Conservation (phyloP, 2,113 vertebrate genomes). For the Chamaetylas fuelleborni region DNA sequence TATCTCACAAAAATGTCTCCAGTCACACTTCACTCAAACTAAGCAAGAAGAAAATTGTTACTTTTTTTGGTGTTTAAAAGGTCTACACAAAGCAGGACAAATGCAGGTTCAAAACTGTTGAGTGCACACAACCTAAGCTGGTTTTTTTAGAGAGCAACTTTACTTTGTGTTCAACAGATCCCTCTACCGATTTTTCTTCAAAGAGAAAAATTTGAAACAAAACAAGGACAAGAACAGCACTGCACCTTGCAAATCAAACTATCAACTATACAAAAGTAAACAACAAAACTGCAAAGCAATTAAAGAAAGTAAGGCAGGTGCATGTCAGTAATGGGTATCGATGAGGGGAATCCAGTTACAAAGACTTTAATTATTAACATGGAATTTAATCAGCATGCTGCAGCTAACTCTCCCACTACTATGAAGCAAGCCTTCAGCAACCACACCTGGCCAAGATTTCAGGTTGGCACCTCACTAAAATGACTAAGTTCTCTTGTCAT, state of each 20-base stretch:
- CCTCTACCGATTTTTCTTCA: not conserved
- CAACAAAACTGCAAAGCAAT: not conserved
- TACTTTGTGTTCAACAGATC: not conserved
- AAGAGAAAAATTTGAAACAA: not conserved
- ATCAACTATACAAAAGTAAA: not conserved
- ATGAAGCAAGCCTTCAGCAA: not conserved
- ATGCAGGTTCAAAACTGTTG: not conserved
- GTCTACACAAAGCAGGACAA: not conserved
- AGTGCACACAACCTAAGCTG: fast-evolving
- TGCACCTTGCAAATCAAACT: not conserved
- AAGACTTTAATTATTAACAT: slow-evolving; percentile 30
- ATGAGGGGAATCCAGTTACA: not conserved
- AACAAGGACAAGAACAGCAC: not conserved
- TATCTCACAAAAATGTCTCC: not conserved
- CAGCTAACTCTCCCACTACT: not conserved
- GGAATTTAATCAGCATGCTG: not conserved
- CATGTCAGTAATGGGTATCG: not conserved
- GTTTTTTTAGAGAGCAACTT: not conserved
- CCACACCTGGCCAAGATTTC: not conserved
- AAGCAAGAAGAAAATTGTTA: not conserved
- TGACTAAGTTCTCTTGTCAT: not conserved
- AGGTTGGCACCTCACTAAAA: not conserved
- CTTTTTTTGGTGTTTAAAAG: not conserved
- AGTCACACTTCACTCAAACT: not conserved
- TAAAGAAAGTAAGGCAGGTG: not conserved